A percentile compares a stretch with the other conserved stretches of the same genome.
These are phyloP conservation scores for Girardinichthys multiradiatus DNA, from an alignment of 2,113 vertebrate species.

Conservation along the genomic window DNA sequence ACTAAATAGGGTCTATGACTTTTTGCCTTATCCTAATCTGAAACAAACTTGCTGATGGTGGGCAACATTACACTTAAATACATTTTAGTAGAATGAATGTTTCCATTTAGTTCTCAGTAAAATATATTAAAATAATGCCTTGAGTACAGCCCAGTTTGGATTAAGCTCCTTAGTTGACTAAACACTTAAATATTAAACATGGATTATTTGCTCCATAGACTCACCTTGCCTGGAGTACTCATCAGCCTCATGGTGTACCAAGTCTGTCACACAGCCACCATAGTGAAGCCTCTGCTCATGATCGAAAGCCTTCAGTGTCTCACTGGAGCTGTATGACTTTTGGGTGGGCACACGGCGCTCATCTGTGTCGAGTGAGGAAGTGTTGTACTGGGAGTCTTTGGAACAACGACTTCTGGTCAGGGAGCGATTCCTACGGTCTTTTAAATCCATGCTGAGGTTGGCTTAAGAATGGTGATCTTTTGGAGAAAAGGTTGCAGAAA, in stretches of 20 bases:
- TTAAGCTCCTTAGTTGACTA: no score
- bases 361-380: slow-evolving; percentile 90
- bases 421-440: slow-evolving; percentile 91
- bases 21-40: no score
- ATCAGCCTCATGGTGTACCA: slow-evolving; percentile 94
- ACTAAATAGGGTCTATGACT: no score
- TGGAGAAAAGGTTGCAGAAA: slow-evolving; percentile 12
- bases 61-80: no score
- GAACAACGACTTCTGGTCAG: slow-evolving; percentile 88
- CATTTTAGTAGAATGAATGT: no score
- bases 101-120: no score
- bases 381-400: slow-evolving; percentile 92
- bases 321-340: slow-evolving; percentile 97
- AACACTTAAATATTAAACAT: no score
- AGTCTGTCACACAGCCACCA: slow-evolving; percentile 89
- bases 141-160: no score
- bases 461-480: slow-evolving; percentile 5
- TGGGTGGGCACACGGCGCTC: slow-evolving; percentile 95
- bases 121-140: no score
- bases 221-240: slow-evolving; percentile 95
- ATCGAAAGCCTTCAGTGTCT: slow-evolving; percentile 95
- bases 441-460: slow-evolving; percentile 87
- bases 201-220: slow-evolving; percentile 41
- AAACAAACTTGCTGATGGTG: no score
- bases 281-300: slow-evolving; percentile 94